Base-by-base conservation (phyloP, 37 sponge, comb jelly and placozoan genomes). In the Dysidea cf. avara region DNA sequence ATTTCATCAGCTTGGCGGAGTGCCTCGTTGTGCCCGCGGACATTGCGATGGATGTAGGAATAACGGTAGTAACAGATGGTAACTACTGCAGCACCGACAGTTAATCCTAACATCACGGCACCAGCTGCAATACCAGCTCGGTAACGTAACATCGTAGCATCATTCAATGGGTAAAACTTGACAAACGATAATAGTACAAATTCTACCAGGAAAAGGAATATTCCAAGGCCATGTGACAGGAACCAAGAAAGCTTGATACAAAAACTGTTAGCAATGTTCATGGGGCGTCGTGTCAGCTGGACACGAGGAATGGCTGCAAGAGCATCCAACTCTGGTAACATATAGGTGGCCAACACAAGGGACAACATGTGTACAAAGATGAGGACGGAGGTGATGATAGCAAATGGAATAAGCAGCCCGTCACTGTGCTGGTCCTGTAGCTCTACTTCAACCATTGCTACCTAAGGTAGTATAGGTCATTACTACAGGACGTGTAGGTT, bases 381-480 rank as follows among this genome's bases (percentile, higher is more conserved):
- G 6, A 88, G 75, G 48, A 88, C 39, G 14, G 84, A 83, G 5
- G 78, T 88, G 57, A 40, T 37, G 46, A 88, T 79, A 13, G 83
- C 79, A 68, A 78, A 88, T 12, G 75, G 79, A 16, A 88, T 84
- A 9, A 84, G 62, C 0, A 90, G 53, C 16, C 53, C 66, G 35
- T 63, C 7, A 16, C 76, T 72, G 4, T 59, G 61, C 5, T 30
- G 14, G 0, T 67, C 33, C 0, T 31, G 46, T 13, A 85, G 26
- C 22, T 90, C 90, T 0, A 74, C 76, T 51, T 90, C 90, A 16
- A 84, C 90, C 72, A 90, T 80, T 14, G 86, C 89, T 40, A 88
- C 89, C 89, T 88, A 30, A n/a, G n/a, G n/a, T 0, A 61, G 0
- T 39, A 43, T 55, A 66, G 18, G 6, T 16, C 31, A 11, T 3